A percentile compares a stretch with the other conserved stretches of the same genome.
These are phyloP conservation scores for Tympanoctomys barrerae DNA, from an alignment of 2,797 vertebrate genomes.

Conservation along the genomic window DNA sequence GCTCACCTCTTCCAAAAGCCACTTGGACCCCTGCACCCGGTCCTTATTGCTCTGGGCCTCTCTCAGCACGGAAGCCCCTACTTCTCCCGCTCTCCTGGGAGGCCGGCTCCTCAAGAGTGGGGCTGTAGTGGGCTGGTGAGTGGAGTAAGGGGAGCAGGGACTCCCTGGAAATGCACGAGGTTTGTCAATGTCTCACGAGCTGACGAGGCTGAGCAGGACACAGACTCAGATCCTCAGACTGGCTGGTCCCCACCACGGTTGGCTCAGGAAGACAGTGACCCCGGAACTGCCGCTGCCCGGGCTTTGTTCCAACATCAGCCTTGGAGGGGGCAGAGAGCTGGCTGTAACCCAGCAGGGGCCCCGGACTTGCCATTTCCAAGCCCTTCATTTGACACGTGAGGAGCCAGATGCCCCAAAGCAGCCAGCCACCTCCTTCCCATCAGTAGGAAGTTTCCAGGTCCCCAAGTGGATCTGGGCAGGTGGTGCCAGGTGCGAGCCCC, in stretches of 20 bases:
- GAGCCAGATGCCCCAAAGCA: fast-evolving
- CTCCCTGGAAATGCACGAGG: neutral
- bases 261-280: neutral
- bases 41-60: neutral
- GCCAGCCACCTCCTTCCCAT: neutral
- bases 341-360: neutral
- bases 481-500: neutral
- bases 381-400: neutral
- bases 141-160: neutral
- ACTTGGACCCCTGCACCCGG: slow-evolving; percentile 17
- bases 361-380: neutral
- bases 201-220: neutral
- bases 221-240: neutral
- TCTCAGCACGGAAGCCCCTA: neutral
- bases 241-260: neutral
- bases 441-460: neutral
- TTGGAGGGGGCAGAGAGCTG: neutral
- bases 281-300: neutral
- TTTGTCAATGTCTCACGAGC: neutral
- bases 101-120: neutral
- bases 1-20: slow-evolving; percentile 70
- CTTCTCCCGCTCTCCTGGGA: neutral
- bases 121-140: neutral
- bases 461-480: neutral
- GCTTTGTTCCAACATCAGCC: neutral